Conservation (phyloP, 2,113 vertebrate species). For the Ceuthmochares aereus region DNA sequence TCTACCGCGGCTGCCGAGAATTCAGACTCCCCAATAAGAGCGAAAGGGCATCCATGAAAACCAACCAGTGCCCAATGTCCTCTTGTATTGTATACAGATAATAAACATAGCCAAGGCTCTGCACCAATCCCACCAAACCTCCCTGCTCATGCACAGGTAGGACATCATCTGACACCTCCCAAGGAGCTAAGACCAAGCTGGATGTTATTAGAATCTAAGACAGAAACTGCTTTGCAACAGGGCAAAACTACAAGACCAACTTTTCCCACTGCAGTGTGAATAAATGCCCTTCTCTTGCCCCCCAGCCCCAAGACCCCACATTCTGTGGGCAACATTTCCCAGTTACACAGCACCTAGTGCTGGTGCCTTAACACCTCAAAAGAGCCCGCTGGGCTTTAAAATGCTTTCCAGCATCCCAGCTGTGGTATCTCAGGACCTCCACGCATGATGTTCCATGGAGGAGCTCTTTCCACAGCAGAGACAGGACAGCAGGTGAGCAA, state of each 20-base stretch:
- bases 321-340: not conserved
- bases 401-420: not conserved
- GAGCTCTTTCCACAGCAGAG: not conserved
- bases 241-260: not conserved
- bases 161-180: not conserved
- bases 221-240: not conserved
- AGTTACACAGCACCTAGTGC: not conserved
- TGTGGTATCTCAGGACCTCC: not conserved
- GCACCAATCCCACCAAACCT: not conserved
- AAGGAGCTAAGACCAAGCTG: accelerated
- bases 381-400: not conserved
- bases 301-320: too few relatives aligned
- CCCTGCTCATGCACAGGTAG: accelerated
- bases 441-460: accelerated
- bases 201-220: not conserved
- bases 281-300: not conserved
- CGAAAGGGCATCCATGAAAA: not conserved
- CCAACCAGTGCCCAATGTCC: too few relatives aligned
- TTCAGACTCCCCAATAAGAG: not conserved
- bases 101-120: accelerated
- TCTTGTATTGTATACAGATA: not conserved
- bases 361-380: accelerated
- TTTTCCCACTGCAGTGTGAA: not conserved
- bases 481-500: not conserved
- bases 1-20: not conserved